phyloP scores from a whole-genome alignment of 2,888 invertebrate genomes.

The Pandemis heparana region DNA sequence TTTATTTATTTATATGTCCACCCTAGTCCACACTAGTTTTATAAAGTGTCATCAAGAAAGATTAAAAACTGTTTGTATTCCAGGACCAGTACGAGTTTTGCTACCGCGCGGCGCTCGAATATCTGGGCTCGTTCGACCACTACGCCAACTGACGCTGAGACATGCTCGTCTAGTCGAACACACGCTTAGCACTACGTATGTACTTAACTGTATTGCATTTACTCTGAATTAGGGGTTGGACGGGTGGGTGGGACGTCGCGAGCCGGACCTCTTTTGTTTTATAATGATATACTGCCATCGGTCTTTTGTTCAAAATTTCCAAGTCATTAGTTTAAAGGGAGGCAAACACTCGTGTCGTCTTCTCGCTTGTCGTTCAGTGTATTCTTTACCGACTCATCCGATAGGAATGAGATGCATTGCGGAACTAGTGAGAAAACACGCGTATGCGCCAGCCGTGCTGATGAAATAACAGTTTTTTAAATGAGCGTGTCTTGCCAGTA shows the following conservation, averaged over 20 bases:
- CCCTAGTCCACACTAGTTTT: no score
- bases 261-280: constrained; percentile 11
- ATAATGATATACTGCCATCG: background rate
- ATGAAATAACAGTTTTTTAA: background rate
- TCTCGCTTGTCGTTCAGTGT: background rate
- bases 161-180: constrained; percentile 71
- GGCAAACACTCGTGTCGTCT: background rate
- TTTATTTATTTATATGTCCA: no score
- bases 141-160: constrained; percentile 92
- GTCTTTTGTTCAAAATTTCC: background rate
- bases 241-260: constrained; percentile 16
- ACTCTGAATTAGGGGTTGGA: constrained; percentile 32
- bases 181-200: constrained; percentile 53
- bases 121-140: constrained; percentile 99
- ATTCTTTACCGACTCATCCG: background rate
- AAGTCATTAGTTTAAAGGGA: background rate
- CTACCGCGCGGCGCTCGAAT: constrained; percentile 99
- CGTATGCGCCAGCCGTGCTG: background rate
- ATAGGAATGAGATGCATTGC: background rate
- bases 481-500: background rate
- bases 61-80: constrained; percentile 46
- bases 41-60: background rate
- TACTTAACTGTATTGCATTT: constrained; percentile 60
- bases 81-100: constrained; percentile 99
- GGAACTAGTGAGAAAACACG: background rate